phyloP scores from a whole-genome alignment of 2,888 invertebrate genomes.

The Euplexia lucipara region DNA sequence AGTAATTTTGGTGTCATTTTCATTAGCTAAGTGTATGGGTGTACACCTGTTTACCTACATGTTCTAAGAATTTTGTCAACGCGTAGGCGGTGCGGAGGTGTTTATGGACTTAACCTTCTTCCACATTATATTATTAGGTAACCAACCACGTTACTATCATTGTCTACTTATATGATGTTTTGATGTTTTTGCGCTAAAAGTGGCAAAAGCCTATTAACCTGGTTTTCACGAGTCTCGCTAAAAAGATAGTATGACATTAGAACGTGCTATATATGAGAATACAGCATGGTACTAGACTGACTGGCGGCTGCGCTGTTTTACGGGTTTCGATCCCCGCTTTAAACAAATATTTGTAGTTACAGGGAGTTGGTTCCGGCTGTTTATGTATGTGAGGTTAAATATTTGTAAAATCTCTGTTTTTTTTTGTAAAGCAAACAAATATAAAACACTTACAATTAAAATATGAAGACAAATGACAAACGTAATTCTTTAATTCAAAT shows the following conservation, averaged over 20 bases:
- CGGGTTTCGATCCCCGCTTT: no score
- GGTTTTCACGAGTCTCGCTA: not conserved
- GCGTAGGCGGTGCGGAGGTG: constrained; percentile 12
- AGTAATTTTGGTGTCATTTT: constrained; percentile 10
- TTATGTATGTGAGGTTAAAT: no score
- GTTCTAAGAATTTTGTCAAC: constrained; percentile 27
- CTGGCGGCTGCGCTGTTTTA: no score
- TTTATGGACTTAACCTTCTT: constrained; percentile 21
- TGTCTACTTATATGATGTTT: not conserved
- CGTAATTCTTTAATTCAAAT: no score
- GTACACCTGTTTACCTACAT: constrained; percentile 22
- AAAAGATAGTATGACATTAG: not conserved
- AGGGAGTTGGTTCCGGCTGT: no score
- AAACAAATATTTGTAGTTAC: no score
- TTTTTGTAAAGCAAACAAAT: no score
- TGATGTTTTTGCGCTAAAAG: constrained; percentile 6
- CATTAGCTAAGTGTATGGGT: constrained; percentile 36
- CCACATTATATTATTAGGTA: constrained; percentile 15
- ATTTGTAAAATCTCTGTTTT: no score
- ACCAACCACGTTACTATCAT: constrained; percentile 13
- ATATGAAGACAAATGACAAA: no score
- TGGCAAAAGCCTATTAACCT: not conserved
- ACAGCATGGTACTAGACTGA: no score
- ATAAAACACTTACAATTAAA: no score
- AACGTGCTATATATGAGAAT: no score